A percentile compares a stretch with the other conserved stretches of the same genome.
Conservation (phyloP, 2,888 invertebrate species). For the Catonia carolina region DNA sequence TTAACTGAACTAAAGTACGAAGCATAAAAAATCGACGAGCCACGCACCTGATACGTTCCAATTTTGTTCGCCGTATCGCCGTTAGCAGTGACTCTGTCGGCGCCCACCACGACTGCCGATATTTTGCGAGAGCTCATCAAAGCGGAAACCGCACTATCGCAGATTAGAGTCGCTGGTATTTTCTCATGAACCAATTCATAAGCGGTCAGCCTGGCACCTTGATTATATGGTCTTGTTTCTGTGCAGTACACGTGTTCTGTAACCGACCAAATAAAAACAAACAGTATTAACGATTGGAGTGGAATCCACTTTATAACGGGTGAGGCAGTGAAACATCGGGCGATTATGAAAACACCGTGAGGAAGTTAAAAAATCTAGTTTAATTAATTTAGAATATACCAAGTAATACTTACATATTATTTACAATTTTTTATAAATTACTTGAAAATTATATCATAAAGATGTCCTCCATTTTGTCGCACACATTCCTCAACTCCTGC, state of each 20-base stretch:
- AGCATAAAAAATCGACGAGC: too few relatives aligned
- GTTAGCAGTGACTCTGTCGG: constrained; percentile 91
- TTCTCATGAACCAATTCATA: constrained; percentile 89
- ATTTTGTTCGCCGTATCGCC: constrained; percentile 99
- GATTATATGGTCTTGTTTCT: constrained; percentile 97
- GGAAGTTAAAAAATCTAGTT: constrained; percentile 4
- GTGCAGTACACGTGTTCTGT: constrained; percentile 88
- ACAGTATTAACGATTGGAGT: constrained; percentile 7
- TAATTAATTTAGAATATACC: too few relatives aligned
- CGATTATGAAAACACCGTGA: not conserved
- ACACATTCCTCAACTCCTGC: too few relatives aligned
- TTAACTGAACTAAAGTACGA: too few relatives aligned
- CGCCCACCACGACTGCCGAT: constrained; percentile 92
- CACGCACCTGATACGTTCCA: constrained; percentile 83
- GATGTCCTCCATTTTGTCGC: too few relatives aligned
- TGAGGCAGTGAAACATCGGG: not conserved
- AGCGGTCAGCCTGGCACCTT: constrained; percentile 91
- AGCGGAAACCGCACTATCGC: constrained; percentile 92
- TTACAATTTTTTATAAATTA: too few relatives aligned
- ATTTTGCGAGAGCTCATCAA: constrained; percentile 78
- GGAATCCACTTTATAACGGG: not conserved
- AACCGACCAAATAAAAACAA: constrained; percentile 34
- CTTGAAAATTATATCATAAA: too few relatives aligned
- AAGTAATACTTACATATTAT: too few relatives aligned
- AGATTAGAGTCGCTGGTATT: constrained; percentile 86